Base-by-base conservation (phyloP, 2,888 invertebrate species). In the Aleiodes alternator region DNA sequence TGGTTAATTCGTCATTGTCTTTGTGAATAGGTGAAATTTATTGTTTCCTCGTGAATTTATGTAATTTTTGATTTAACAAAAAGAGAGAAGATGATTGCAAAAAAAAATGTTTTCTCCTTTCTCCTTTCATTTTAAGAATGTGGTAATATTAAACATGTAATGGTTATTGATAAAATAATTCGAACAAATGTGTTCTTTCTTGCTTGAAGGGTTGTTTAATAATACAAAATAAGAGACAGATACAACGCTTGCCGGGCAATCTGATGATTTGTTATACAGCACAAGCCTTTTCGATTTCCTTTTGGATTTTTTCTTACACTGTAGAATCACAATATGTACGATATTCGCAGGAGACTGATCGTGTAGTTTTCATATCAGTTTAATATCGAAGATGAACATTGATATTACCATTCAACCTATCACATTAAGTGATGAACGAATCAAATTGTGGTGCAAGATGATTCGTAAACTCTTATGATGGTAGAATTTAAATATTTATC, bases 221-320 rank as follows among this genome's bases (percentile, higher is more conserved):
- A 80, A 87, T 89, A 87, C 82, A 88, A 88, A 88, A 88, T 85
- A 80, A 85, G 81, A 82, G 83, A 84, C 83, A 85, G 82, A 82
- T 83, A 85, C 81, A 84, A 85, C 84, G 81, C 76, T 77, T 77
- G 78, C 78, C 79, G 76, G 71, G 76, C 78, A 14, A 76, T 75
- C 50, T 48, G 73, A 31, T 43, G 8, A 34, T 29, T 29, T 66
- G 66, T 64, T 9, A 16, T 48, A 64, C 56, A 5, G 34, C 69
- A 69, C 29, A 61, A 38, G n/a, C 50, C 9, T 61, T 61, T 56
- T 56, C 56, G 23, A 11, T 16, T 64, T 59, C 29, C 31, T 48
- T 14, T 4, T 55, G 16, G 4, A 64, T 43, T 9, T 43, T 43
- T 43, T 43, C 43, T 43, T 43, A 43, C 43, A 43, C 43, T 43